These are phyloP conservation scores for Cryptocephalus moraei DNA, from an alignment of 2,888 invertebrate species.

Conservation along the genomic window DNA sequence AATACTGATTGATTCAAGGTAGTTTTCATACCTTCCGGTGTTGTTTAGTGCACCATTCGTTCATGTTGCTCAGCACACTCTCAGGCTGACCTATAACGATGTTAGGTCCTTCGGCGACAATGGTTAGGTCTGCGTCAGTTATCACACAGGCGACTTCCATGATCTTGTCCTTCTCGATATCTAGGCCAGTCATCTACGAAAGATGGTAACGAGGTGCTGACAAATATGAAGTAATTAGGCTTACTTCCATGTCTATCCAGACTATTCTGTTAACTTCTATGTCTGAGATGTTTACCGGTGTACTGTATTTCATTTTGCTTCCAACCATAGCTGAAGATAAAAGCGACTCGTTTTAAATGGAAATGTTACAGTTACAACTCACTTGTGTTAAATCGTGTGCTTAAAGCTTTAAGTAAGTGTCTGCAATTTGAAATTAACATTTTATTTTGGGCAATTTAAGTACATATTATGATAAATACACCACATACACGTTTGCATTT, in stretches of 20 bases:
- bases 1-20: background rate
- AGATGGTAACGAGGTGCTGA: background rate
- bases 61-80: conserved; percentile 63
- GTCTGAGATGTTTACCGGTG: conserved; percentile 14
- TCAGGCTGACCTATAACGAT: conserved; percentile 71
- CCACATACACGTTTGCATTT: too few relatives aligned
- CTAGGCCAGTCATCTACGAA: conserved; percentile 78
- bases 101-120: conserved; percentile 65
- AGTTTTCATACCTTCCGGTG: conserved; percentile 57
- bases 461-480: too few relatives aligned
- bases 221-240: conserved; percentile 2
- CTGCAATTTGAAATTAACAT: too few relatives aligned
- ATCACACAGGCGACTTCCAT: conserved; percentile 85
- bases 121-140: conserved; percentile 69
- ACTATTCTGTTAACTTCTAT: conserved; percentile 43
- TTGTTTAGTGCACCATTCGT: conserved; percentile 71
- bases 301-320: background rate
- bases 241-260: conserved; percentile 66
- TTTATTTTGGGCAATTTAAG: too few relatives aligned
- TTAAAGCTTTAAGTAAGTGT: too few relatives aligned
- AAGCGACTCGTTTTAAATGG: too few relatives aligned
- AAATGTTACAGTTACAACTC: too few relatives aligned
- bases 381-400: too few relatives aligned
- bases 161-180: conserved; percentile 65
- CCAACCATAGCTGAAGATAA: too few relatives aligned